Evolutionary conservation across 2,797 vertebrate species (phyloP).

Genomic region (Sebastiscus tertius): DNA sequence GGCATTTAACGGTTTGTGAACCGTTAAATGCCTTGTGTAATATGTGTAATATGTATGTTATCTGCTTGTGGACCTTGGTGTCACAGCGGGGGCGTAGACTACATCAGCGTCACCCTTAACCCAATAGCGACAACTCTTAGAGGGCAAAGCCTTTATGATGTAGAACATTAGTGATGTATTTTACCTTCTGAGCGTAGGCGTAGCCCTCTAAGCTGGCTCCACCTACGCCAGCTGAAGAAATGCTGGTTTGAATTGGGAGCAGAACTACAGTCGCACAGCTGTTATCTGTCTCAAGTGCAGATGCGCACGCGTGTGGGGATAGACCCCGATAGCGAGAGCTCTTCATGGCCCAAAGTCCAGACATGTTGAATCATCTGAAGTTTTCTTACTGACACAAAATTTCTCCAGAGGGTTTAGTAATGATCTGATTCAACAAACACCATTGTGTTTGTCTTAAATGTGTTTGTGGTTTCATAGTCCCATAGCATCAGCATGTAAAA

Average conservation of each 20-base stretch:
- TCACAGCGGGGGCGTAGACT: background rate
- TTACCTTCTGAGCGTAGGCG: background rate
- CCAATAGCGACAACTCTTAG: background rate
- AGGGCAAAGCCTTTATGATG: background rate
- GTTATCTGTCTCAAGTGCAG: background rate
- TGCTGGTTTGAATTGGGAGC: background rate
- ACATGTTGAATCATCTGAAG: background rate
- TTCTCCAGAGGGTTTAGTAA: background rate
- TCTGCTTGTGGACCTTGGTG: background rate
- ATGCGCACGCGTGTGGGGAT: background rate
- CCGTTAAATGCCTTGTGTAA: no score
- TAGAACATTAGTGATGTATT: background rate
- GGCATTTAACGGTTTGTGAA: background rate
- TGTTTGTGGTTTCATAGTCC: background rate
- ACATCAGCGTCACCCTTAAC: background rate
- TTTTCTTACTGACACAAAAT: background rate
- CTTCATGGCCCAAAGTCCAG: background rate
- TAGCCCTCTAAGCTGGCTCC: background rate
- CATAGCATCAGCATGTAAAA: background rate
- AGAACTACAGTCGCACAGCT: background rate
- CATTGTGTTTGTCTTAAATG: background rate
- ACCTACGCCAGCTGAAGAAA: background rate
- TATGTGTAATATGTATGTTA: background rate
- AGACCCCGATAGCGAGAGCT: background rate
- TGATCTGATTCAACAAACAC: background rate